Evolutionary conservation across 2,113 vertebrate species (phyloP).

Genomic region (Morphnarchus princeps): DNA sequence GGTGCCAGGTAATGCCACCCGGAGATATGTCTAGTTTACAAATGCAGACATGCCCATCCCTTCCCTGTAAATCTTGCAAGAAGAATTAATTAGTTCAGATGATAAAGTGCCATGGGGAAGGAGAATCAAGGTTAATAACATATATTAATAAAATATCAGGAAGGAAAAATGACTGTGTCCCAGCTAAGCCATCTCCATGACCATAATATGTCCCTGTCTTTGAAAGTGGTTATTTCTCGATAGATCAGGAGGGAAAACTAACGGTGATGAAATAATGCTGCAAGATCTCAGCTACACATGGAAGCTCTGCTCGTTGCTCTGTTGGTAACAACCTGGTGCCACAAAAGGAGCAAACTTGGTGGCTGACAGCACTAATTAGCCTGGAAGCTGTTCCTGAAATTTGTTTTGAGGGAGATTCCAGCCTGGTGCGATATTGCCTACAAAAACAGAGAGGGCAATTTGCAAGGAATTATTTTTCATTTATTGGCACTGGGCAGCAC

Average conservation of each 20-base stretch:
- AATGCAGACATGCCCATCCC: background rate
- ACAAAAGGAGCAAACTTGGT: background rate
- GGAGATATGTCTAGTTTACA: background rate
- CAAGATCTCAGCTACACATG: background rate
- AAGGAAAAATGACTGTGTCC: slow-evolving; percentile 34
- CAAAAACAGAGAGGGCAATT: background rate
- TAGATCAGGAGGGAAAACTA: slow-evolving; percentile 16
- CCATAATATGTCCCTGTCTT: background rate
- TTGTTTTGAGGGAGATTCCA: background rate
- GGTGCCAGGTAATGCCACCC: background rate
- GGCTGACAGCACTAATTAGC: background rate
- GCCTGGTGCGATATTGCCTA: background rate
- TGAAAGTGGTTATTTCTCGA: background rate
- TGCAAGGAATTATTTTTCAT: background rate
- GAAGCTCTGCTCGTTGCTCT: background rate
- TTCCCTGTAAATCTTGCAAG: background rate
- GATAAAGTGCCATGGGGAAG: slow-evolving; percentile 39
- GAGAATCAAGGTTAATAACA: slow-evolving; percentile 60
- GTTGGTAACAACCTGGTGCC: background rate
- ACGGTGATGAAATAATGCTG: background rate
- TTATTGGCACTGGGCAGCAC: background rate
- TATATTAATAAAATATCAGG: slow-evolving; percentile 59
- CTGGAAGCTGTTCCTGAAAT: background rate
- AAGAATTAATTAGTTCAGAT: slow-evolving; percentile 51
- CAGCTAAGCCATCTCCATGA: slow-evolving; percentile 27